These are phyloP conservation scores for Tetropium fuscum DNA, from an alignment of 2,888 invertebrate species.

Conservation along the genomic window DNA sequence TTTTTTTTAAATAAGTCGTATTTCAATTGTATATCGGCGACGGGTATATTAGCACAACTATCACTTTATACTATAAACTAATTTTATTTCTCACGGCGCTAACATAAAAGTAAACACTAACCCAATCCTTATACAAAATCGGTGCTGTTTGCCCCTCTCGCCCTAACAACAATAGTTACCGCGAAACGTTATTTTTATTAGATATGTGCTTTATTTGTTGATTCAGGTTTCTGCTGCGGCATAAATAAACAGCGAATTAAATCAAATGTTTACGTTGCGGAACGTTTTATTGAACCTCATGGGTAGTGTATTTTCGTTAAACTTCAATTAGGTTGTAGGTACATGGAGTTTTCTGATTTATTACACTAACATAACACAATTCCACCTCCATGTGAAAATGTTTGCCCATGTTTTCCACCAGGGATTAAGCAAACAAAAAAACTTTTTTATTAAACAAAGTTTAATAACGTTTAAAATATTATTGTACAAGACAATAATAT, in stretches of 20 bases:
- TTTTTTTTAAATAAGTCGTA: too few relatives aligned
- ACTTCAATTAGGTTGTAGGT: neutral
- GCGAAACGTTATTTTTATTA: conserved; percentile 24
- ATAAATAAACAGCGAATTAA: conserved; percentile 21
- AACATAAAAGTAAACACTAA: conserved; percentile 21
- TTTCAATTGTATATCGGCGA: too few relatives aligned
- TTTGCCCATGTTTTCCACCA: too few relatives aligned
- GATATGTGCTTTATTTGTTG: conserved; percentile 9
- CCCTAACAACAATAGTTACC: conserved; percentile 9
- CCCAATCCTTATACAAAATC: neutral
- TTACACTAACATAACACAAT: too few relatives aligned
- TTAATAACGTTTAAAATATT: too few relatives aligned
- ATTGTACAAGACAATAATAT: too few relatives aligned
- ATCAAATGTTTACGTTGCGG: conserved; percentile 20
- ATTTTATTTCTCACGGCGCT: conserved; percentile 23
- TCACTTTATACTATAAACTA: conserved; percentile 19
- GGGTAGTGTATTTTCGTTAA: conserved; percentile 10
- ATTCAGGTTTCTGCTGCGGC: conserved; percentile 7
- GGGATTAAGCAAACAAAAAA: too few relatives aligned
- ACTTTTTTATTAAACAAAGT: too few relatives aligned
- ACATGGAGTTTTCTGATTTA: too few relatives aligned
- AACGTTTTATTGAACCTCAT: conserved; percentile 12
- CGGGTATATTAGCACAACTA: too few relatives aligned
- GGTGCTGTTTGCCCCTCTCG: conserved; percentile 10
- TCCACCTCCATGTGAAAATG: too few relatives aligned